Evolutionary conservation across 2,113 vertebrate species (phyloP), one percentile per base, ranked within the genome.

Genomic region (Salvelinus fontinalis): DNA sequence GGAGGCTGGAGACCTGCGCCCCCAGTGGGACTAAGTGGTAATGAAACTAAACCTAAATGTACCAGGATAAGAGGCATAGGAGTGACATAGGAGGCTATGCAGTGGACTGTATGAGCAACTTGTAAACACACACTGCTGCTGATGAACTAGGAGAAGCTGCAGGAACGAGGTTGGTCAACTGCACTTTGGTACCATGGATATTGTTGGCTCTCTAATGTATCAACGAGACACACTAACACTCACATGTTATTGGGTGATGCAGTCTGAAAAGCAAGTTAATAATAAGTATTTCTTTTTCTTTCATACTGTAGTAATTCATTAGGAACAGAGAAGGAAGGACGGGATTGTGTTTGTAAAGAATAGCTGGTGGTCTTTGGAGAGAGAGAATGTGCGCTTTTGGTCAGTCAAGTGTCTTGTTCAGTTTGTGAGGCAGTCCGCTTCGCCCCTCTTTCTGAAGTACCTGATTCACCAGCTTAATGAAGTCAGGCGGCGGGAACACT

Each of bases 101-200:
- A 54, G 89, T 87, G 87, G 81, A 86, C 88, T 87, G 74, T 44
- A 44, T 39, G 39, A 39, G 39, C 39, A 44, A 44, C 39, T 44
- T 44, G 39, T 77, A 77, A 75, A 68, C 83, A 88, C 74, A 86
- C 86, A 88, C 91, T 92, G 92, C 90, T 89, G 81, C 18, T 4
- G 51, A 60, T 76, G 74, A 79, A 79, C 71, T 69, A 73, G 75
- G 69, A 70, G 64, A 66, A 87, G 81, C 68, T 65, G 59, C 68
- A 69, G 59, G 73, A 82, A 74, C 12, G 70, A 81, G 73, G 76
- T 84, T 68, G 83, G 81, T 86, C 85, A 91, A 93, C 93, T 93
- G 93, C 93, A 94, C 93, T 94, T 93, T 92, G 89, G 87, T 89
- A 92, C 91, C 88, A 90, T 83, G 88, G 90, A 93, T 86, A 88